These are phyloP conservation scores for Neoitamus cyanurus DNA, from an alignment of 2,888 invertebrate species.

Conservation along the genomic window DNA sequence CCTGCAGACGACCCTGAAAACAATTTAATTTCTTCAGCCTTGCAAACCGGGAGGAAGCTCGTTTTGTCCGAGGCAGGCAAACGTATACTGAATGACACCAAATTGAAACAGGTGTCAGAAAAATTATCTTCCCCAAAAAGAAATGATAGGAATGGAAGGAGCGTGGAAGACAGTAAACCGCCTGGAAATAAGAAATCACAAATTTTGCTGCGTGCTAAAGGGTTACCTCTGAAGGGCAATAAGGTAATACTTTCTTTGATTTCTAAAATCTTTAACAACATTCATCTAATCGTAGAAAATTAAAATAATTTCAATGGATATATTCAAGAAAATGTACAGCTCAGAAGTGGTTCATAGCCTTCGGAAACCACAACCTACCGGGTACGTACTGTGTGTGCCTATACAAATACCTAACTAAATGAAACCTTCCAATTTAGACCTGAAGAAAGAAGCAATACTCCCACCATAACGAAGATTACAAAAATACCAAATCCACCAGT, in stretches of 20 bases:
- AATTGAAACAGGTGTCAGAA: slow-evolving; percentile 39
- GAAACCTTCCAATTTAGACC: background rate
- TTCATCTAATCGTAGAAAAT: slow-evolving; percentile 58
- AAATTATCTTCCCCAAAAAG: background rate
- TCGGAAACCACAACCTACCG: slow-evolving; percentile 55
- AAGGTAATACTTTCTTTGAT: background rate
- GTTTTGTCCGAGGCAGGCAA: slow-evolving; percentile 87
- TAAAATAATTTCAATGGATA: slow-evolving; percentile 64
- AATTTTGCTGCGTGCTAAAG: slow-evolving; percentile 40
- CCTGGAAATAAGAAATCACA: background rate
- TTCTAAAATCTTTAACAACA: background rate
- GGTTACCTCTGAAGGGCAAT: slow-evolving; percentile 43
- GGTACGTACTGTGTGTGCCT: background rate
- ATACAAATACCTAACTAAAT: background rate
- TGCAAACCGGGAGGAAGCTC: slow-evolving; percentile 87
- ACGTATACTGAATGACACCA: slow-evolving; percentile 73
- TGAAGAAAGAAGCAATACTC: background rate
- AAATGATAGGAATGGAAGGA: background rate
- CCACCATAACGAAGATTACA: slow-evolving; percentile 33
- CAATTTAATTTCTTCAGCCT: slow-evolving; percentile 78
- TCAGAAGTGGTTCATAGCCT: slow-evolving; percentile 59
- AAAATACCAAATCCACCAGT: background rate
- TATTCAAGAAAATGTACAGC: slow-evolving; percentile 64
- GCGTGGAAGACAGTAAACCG: background rate
- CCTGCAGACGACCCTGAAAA: slow-evolving; percentile 78